phyloP scores from a whole-genome alignment of 2,113 vertebrate species.

The Psittacus erithacus region DNA sequence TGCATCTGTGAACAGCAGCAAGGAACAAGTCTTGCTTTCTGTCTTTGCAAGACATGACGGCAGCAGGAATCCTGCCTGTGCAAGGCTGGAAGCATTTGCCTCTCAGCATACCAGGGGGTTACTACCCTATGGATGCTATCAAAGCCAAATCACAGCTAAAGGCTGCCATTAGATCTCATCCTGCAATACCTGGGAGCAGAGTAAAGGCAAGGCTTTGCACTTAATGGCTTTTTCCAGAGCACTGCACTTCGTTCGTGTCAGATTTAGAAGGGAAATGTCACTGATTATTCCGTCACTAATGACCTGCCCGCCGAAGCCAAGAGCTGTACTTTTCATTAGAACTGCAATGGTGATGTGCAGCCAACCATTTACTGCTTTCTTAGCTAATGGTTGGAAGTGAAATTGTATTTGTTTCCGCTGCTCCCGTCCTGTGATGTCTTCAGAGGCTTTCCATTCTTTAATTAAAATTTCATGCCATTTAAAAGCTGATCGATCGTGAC shows the following conservation, averaged over 20 bases:
- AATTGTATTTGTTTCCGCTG: constrained; percentile 53
- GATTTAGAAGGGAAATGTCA: constrained; percentile 67
- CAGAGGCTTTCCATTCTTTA: constrained; percentile 8
- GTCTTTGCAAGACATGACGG: background rate
- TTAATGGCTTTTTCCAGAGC: constrained; percentile 63
- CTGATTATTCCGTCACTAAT: constrained; percentile 70
- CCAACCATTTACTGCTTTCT: constrained; percentile 59
- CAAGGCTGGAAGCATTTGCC: background rate
- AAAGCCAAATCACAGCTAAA: constrained; percentile 11
- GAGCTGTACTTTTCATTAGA: constrained; percentile 55
- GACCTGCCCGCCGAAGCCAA: constrained; percentile 37
- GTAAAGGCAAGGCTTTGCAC: constrained; percentile 41
- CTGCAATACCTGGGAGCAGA: constrained; percentile 33
- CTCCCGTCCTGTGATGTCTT: constrained; percentile 29
- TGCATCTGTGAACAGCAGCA: background rate
- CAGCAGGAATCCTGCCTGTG: background rate
- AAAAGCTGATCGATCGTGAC: constrained; percentile 16
- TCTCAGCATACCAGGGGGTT: background rate
- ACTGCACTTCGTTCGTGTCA: constrained; percentile 44
- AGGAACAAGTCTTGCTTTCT: background rate
- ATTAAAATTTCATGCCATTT: constrained; percentile 57
- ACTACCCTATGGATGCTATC: background rate
- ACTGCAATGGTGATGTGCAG: constrained; percentile 40
- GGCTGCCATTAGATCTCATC: background rate
- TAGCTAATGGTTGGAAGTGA: constrained; percentile 55